A percentile compares a stretch with the other conserved stretches of the same genome.
phyloP scores from a whole-genome alignment of 2,113 vertebrate species.

The Steatornis caripensis region DNA sequence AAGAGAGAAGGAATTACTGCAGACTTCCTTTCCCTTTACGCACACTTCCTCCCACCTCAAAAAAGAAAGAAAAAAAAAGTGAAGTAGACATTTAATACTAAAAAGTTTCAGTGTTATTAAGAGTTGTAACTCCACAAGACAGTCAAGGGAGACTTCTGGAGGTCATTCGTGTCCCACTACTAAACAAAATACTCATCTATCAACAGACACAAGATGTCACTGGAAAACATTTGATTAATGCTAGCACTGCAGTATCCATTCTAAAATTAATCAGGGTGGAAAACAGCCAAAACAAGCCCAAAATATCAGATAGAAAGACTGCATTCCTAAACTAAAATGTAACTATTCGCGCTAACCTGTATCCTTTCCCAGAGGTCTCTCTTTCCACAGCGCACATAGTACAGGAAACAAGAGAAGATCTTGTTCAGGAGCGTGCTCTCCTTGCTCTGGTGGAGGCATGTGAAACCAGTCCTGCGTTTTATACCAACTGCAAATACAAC shows the following conservation, averaged over 20 bases:
- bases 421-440: not conserved
- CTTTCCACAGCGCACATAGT: constrained; percentile 19
- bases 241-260: not conserved
- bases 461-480: not conserved
- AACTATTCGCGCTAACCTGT: not conserved
- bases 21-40: not conserved
- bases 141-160: not conserved
- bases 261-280: not conserved
- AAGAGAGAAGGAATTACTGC: not conserved
- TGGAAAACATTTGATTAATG: not conserved
- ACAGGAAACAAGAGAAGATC: not conserved
- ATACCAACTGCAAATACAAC: not conserved
- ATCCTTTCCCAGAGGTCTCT: not conserved
- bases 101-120: not conserved
- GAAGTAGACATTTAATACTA: not conserved
- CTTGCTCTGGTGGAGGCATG: not conserved
- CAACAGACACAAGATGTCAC: not conserved
- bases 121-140: not conserved
- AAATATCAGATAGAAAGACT: not conserved
- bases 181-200: not conserved
- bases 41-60: not conserved
- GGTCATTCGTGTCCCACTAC: not conserved
- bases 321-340: not conserved
- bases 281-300: not conserved
- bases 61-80: too few species aligned